Base-by-base conservation (phyloP, 2,888 invertebrate genomes). In the Poecilus cupreus region DNA sequence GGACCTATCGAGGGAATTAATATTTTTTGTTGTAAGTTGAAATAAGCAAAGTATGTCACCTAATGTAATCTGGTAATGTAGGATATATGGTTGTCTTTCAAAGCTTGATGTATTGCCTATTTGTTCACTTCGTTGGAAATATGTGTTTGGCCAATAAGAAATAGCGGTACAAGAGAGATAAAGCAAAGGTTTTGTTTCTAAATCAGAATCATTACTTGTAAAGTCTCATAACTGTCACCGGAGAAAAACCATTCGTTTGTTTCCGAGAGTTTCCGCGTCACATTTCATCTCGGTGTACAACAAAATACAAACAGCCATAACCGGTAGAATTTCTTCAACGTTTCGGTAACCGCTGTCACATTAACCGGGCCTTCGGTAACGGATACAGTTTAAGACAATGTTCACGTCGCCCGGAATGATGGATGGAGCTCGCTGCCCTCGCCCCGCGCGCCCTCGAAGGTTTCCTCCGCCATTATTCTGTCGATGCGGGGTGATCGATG, bases 401-500 rank as follows among this genome's bases (percentile, higher is more conserved):
- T 75, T 51, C 75, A 75, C 75, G 75, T 75, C 75, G 46, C 26
- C 32, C 18, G 18, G 13, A 16, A 75, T 75, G 75, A 75, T 75
- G 75, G 75, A 75, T 75, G 49, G 51, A 32, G 32, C 32, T 11
- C 16, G 4, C 18, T 26, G 32, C 57, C n/a, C 39, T 18, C 20
- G 37, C 2, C 18, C 68, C 3, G 37, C 3, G 39, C 16, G 39
- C 22, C 24, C 1, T 16, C 46, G n/a, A 24, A 60, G 32, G 32
- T 22, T 16, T 18, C 18, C 60, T 4, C 18, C 18, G 70, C 76
- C 57, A 76, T 76, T 76, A 76, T 51, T 16, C 76, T 76, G 76
- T 76, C 76, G 57, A 76, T 76, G 76, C 72, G 32, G 13, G 20
- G 51, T 76, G 76, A 76, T 76, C 76, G 76, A 76, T 76, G 76